Evolutionary conservation across 2,888 invertebrate genomes (phyloP).

Genomic region (Criorhina ranunculi): DNA sequence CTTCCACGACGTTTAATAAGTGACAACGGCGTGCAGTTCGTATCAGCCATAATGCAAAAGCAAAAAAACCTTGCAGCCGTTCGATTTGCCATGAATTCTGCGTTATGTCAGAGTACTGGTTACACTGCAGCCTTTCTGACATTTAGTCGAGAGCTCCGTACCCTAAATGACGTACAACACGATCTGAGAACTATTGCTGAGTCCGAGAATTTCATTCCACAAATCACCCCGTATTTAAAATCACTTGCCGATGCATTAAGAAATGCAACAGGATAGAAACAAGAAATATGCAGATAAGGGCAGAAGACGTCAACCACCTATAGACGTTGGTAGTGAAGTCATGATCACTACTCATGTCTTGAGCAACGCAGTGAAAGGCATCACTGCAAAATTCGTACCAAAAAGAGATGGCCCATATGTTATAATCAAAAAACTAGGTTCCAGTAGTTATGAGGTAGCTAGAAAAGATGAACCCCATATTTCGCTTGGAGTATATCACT

Average conservation of each 20-base stretch:
- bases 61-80: slow-evolving; percentile 5
- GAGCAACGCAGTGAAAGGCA: slow-evolving; percentile 1
- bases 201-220: slow-evolving; percentile 23
- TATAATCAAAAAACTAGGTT: too few species aligned
- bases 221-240: slow-evolving; percentile 36
- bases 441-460: not conserved
- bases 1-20: slow-evolving; percentile 79
- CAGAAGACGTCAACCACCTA: too few species aligned
- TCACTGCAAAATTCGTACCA: slow-evolving; percentile 9
- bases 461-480: not conserved
- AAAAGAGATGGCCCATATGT: slow-evolving; percentile 5
- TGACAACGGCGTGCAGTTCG: slow-evolving; percentile 81
- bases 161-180: too few species aligned
- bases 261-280: too few species aligned
- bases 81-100: slow-evolving; percentile 28
- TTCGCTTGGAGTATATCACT: not conserved
- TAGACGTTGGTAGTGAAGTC: too few species aligned
- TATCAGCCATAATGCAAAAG: slow-evolving; percentile 80
- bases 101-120: slow-evolving; percentile 14
- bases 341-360: slow-evolving; percentile 3
- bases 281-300: too few species aligned
- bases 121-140: slow-evolving; percentile 19
- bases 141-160: slow-evolving; percentile 33
- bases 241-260: too few species aligned
- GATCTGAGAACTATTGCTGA: too few species aligned